Evolutionary conservation across 2,888 invertebrate species (phyloP).

Genomic region (Gari tellinella): DNA sequence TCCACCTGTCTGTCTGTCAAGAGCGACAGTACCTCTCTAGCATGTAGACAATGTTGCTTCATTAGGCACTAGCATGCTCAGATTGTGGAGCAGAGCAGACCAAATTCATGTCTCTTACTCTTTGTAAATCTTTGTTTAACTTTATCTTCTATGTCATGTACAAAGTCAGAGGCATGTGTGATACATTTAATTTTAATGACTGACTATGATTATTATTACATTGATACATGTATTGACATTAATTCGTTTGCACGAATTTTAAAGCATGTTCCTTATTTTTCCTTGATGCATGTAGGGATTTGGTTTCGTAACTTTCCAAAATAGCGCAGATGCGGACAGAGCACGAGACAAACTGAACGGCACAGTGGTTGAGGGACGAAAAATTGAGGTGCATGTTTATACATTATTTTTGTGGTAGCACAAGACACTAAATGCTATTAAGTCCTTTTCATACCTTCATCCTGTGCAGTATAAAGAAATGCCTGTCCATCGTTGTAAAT

Average conservation of each 20-base stretch:
- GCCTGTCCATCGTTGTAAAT: slow-evolving; percentile 73
- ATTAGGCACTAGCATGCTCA: slow-evolving; percentile 63
- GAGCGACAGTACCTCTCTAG: slow-evolving; percentile 37
- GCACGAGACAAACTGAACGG: slow-evolving; percentile 99
- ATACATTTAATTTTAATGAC: slow-evolving; percentile 54
- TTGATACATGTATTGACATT: slow-evolving; percentile 71
- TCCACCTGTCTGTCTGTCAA: slow-evolving; percentile 22
- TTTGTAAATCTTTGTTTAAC: slow-evolving; percentile 55
- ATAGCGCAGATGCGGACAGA: slow-evolving; percentile 99
- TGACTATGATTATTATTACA: slow-evolving; percentile 59
- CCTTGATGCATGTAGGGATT: slow-evolving; percentile 98
- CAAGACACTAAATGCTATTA: slow-evolving; percentile 69
- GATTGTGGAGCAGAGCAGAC: slow-evolving; percentile 51
- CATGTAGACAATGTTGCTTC: slow-evolving; percentile 64
- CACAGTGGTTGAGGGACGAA: slow-evolving; percentile 99
- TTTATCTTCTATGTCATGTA: slow-evolving; percentile 48
- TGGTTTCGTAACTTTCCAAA: slow-evolving; percentile 99
- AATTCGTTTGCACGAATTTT: slow-evolving; percentile 79
- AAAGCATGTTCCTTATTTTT: slow-evolving; percentile 87
- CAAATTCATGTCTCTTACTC: slow-evolving; percentile 45
- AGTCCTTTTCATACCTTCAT: slow-evolving; percentile 71
- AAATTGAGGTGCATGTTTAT: slow-evolving; percentile 95
- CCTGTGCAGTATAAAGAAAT: slow-evolving; percentile 82
- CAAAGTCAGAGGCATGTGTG: slow-evolving; percentile 41
- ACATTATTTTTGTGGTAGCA: slow-evolving; percentile 82